phyloP scores from a whole-genome alignment of 2,888 invertebrate genomes.

The Pollenia griseotomentosa region DNA sequence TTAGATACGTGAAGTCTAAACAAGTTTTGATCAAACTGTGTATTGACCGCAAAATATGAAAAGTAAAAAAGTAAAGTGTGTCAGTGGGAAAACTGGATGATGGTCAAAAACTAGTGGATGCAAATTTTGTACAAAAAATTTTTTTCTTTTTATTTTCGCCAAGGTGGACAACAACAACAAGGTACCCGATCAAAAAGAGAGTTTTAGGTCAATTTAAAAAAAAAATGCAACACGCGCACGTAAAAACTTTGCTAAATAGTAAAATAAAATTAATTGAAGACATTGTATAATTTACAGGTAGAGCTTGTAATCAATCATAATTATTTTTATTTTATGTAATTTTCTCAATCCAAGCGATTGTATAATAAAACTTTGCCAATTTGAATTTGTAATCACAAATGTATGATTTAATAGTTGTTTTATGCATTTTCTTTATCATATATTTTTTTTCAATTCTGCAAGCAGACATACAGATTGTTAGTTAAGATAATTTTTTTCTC shows the following conservation, averaged over 20 bases:
- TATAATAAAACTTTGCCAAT: constrained; percentile 53
- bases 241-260: not conserved
- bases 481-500: constrained; percentile 28
- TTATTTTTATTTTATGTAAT: constrained; percentile 30
- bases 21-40: constrained; percentile 52
- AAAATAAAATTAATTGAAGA: constrained; percentile 12
- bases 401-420: constrained; percentile 55
- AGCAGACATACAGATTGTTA: not conserved
- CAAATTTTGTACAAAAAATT: constrained; percentile 38
- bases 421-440: constrained; percentile 36
- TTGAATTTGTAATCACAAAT: constrained; percentile 63
- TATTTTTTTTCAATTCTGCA: not conserved
- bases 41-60: constrained; percentile 61
- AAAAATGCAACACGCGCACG: not conserved
- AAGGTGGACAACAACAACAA: constrained; percentile 28
- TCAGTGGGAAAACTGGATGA: constrained; percentile 67
- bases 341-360: constrained; percentile 23
- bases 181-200: not conserved
- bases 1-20: constrained; percentile 14
- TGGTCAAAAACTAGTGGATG: constrained; percentile 37
- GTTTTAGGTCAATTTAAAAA: constrained; percentile 30
- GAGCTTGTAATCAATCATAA: not conserved
- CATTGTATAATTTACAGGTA: constrained; percentile 27
- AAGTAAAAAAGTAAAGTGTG: constrained; percentile 60
- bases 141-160: not conserved